A percentile compares a stretch with the other conserved stretches of the same genome.
Conservation (phyloP, 1,140 invertebrate species). For the Camponotus vicinus region DNA sequence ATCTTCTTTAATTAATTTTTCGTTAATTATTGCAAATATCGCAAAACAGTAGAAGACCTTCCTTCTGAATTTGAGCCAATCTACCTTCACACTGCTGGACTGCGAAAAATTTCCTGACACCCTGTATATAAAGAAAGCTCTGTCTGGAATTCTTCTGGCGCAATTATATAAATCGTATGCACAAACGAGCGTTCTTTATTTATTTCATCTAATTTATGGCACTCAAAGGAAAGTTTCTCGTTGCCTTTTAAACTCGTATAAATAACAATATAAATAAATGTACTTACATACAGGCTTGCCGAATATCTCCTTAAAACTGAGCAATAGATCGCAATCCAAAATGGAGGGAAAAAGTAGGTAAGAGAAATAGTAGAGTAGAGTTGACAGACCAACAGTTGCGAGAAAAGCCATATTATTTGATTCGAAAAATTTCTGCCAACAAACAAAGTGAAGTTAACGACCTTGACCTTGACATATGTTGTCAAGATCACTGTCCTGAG, state of each 20-base stretch:
- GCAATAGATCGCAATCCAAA: constrained; percentile 87
- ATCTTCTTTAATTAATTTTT: too few species aligned
- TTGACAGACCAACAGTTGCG: constrained; percentile 84
- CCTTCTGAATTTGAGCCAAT: too few species aligned
- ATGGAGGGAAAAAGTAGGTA: constrained; percentile 86
- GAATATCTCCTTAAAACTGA: constrained; percentile 88
- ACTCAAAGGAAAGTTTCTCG: not conserved
- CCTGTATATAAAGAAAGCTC: too few species aligned
- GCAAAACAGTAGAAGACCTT: too few species aligned
- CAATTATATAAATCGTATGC: not conserved
- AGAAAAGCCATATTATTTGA: constrained; percentile 79
- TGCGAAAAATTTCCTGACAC: too few species aligned
- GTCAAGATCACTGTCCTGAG: too few species aligned
- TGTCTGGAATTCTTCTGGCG: not conserved
- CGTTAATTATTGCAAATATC: too few species aligned
- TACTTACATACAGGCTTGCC: constrained; percentile 87
- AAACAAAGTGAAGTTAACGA: not conserved
- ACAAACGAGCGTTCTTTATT: not conserved
- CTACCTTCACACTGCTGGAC: too few species aligned
- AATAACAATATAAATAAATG: not conserved
- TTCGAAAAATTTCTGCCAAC: not conserved
- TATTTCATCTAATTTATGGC: not conserved
- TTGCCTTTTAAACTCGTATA: not conserved
- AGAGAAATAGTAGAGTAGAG: constrained; percentile 85
- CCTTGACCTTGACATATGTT: too few species aligned